Base-by-base conservation (phyloP, 2,113 vertebrate species). In the Arothron firmamentum region DNA sequence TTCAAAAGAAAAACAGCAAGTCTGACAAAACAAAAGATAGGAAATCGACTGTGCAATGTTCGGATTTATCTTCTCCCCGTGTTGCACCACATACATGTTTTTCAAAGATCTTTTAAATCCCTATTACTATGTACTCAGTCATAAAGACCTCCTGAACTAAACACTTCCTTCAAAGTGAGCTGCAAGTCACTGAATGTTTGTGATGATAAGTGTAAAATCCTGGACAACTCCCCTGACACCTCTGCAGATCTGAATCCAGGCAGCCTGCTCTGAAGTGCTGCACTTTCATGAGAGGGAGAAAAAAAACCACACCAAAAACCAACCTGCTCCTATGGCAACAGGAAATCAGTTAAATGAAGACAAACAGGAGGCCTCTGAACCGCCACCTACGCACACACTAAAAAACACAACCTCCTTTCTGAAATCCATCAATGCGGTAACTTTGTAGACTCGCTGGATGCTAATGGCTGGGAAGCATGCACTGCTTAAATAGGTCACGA, bases 321-420 rank as follows among this genome's bases (percentile, higher is more conserved):
- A 51, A 63, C 65, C 77, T 74, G 87, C 87, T 89, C 73, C 88
- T 86, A 88, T 89, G 85, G 88, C 86, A 90, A 90, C 86, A 86
- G 78, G 80, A 83, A 82, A 83, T 83, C 81, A 73, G 72, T 87
- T 87, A 85, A 88, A 88, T 87, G 83, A 89, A 89, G 84, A 88
- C 83, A 89, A 87, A 85, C 83, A 88, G 72, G 72, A 83, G 83
- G 78, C 79, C 82, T 90, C 81, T 88, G 78, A 90, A 89, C 89
- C 77, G 83, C 85, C 88, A 86, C 88, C 88, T 86, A 88, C 88
- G 66, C 82, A 2, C 28, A 34, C 76, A 55, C 80, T 67, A 63
- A 85, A 87, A 85, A 88, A 84, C 81, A 86, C 77, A 85, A 82
- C 72, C 83, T 81, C 81, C 62, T 84, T 85, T 84, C 81, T 79